Evolutionary conservation across 1,140 invertebrate genomes (phyloP).

Genomic region (Bilobella aurantiaca): DNA sequence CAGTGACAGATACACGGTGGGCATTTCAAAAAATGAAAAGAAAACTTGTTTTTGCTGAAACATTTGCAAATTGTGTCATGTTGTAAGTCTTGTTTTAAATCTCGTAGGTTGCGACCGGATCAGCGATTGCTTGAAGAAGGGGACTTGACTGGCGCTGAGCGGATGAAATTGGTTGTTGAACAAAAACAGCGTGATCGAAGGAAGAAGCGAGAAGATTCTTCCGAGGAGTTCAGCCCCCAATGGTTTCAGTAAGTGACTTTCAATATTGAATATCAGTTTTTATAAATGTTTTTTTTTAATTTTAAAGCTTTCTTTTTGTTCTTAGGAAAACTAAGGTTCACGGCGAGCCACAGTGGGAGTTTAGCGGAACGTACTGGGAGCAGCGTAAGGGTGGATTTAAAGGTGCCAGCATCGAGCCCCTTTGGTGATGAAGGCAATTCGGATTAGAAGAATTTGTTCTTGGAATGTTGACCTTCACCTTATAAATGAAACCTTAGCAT

Average conservation of each 20-base stretch:
- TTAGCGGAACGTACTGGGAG: constrained; percentile 52
- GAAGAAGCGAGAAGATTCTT: constrained; percentile 50
- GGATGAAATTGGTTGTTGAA: constrained; percentile 57
- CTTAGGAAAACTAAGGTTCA: constrained; percentile 36
- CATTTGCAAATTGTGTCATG: background rate
- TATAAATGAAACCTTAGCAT: too few species aligned
- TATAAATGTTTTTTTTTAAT: background rate
- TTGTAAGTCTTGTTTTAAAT: constrained; percentile 1
- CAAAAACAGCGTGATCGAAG: constrained; percentile 56
- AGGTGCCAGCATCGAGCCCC: constrained; percentile 45
- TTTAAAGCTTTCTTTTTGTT: constrained; percentile 17
- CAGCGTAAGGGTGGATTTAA: constrained; percentile 48
- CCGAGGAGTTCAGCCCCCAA: constrained; percentile 44
- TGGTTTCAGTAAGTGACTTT: constrained; percentile 53
- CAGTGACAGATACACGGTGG: constrained; percentile 59
- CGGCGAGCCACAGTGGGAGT: constrained; percentile 51
- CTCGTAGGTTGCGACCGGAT: constrained; percentile 47
- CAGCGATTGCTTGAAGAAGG: constrained; percentile 61
- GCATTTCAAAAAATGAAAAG: constrained; percentile 1
- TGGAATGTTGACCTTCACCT: too few species aligned
- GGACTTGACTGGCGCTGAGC: constrained; percentile 58
- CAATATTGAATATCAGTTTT: background rate
- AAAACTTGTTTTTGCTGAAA: background rate
- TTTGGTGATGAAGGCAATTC: constrained; percentile 41
- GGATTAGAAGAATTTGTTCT: too few species aligned